Percentiles rank a stretch among this genome's conserved stretches.
Conservation (phyloP, 2,797 vertebrate species). For the Characodon lateralis region DNA sequence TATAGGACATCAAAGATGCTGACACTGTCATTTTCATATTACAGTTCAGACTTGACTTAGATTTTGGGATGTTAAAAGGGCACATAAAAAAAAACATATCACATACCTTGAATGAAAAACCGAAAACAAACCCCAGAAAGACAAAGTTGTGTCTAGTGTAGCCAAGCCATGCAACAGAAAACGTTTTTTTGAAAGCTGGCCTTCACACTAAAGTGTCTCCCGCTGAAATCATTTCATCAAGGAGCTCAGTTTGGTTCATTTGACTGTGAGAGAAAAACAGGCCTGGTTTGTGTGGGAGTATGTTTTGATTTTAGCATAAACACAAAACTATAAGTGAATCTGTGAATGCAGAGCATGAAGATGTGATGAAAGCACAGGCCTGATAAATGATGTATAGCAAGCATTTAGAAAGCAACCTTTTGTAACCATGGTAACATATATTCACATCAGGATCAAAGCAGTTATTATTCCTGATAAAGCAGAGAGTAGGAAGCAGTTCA, state of each 20-base stretch:
- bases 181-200: constrained; percentile 4
- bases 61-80: neutral
- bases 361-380: constrained; percentile 10
- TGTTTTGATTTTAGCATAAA: constrained; percentile 8
- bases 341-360: constrained; percentile 7
- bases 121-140: neutral
- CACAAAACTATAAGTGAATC: constrained; percentile 8
- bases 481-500: constrained; percentile 11
- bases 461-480: constrained; percentile 24
- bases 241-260: constrained; percentile 4
- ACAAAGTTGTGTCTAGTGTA: neutral
- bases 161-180: neutral
- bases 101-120: neutral
- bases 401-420: constrained; percentile 12
- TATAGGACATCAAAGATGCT: neutral
- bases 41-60: neutral
- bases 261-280: neutral
- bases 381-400: constrained; percentile 16
- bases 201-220: neutral
- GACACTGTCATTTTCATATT: neutral
- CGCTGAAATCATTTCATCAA: neutral
- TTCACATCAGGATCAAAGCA: constrained; percentile 9
- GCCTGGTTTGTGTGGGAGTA: neutral
- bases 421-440: constrained; percentile 27
- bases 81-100: too few species aligned